Evolutionary conservation across 2,888 invertebrate genomes (phyloP).

Genomic region (Invenusta paracnida): DNA sequence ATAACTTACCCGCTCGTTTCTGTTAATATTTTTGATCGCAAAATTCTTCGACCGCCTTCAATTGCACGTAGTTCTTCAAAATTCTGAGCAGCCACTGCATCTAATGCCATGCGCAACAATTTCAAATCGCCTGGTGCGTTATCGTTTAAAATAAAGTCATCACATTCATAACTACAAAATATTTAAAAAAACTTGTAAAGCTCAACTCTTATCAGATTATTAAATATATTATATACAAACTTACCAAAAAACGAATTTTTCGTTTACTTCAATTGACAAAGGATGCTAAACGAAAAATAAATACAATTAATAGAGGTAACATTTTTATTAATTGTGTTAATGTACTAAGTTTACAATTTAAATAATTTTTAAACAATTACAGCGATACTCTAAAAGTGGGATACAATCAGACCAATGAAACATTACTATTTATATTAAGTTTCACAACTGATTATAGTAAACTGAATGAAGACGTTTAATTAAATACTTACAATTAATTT

Average conservation of each 20-base stretch:
- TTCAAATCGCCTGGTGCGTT: constrained; percentile 57
- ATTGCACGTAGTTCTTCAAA: constrained; percentile 50
- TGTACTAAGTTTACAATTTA: no score
- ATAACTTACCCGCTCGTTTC: constrained; percentile 43
- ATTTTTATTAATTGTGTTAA: no score
- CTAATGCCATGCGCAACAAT: constrained; percentile 53
- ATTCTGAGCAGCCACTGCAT: constrained; percentile 55
- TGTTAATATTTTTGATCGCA: constrained; percentile 48
- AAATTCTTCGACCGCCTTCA: constrained; percentile 50
- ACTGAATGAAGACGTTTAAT: no score
- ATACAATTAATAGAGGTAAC: no score
- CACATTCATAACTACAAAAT: constrained; percentile 55
- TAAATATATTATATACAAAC: constrained; percentile 46
- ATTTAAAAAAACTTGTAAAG: not conserved
- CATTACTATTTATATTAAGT: no score
- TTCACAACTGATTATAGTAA: no score
- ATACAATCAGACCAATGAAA: no score
- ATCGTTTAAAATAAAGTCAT: constrained; percentile 58
- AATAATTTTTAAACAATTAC: no score
- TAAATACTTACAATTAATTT: no score
- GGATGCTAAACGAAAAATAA: constrained; percentile 57
- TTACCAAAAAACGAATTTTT: constrained; percentile 59
- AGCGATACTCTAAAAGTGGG: no score
- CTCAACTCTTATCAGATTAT: not conserved
- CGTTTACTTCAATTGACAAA: constrained; percentile 57